phyloP scores from a whole-genome alignment of 2,888 invertebrate species.

The Xestia c-nigrum region DNA sequence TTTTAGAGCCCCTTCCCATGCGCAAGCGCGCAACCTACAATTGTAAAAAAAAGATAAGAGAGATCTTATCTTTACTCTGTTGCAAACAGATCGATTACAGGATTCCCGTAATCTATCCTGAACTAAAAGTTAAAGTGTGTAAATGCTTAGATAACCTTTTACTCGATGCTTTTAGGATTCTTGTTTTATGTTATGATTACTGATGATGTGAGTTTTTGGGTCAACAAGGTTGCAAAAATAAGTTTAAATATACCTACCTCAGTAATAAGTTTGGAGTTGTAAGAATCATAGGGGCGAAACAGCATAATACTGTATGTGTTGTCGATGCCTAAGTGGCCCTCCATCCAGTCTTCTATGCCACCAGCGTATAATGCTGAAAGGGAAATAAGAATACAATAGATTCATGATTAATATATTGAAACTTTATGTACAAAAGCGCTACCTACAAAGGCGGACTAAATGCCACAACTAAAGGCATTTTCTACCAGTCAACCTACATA shows the following conservation, averaged over 20 bases:
- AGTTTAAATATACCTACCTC: conserved; percentile 81
- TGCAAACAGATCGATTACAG: not conserved
- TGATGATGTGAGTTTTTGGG: not conserved
- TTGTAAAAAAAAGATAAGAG: too few relatives aligned
- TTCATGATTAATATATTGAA: not conserved
- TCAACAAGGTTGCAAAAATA: conserved; percentile 8
- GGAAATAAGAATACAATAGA: conserved; percentile 14
- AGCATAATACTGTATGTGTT: conserved; percentile 87
- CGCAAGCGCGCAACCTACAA: not conserved
- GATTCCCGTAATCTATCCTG: not conserved
- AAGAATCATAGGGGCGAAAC: conserved; percentile 81
- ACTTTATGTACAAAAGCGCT: too few relatives aligned
- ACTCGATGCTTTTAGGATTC: not conserved
- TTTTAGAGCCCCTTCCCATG: not conserved
- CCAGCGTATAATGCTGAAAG: conserved; percentile 85
- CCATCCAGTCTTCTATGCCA: conserved; percentile 88
- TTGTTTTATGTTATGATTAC: not conserved
- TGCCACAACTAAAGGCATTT: too few relatives aligned
- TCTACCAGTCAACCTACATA: too few relatives aligned
- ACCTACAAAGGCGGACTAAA: too few relatives aligned
- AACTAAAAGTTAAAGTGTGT: not conserved
- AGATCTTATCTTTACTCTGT: not conserved
- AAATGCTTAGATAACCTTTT: not conserved
- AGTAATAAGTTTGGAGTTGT: conserved; percentile 77
- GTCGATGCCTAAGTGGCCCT: conserved; percentile 86